Base-by-base conservation (phyloP, 2,113 vertebrate genomes). In the Cisticola juncidis region DNA sequence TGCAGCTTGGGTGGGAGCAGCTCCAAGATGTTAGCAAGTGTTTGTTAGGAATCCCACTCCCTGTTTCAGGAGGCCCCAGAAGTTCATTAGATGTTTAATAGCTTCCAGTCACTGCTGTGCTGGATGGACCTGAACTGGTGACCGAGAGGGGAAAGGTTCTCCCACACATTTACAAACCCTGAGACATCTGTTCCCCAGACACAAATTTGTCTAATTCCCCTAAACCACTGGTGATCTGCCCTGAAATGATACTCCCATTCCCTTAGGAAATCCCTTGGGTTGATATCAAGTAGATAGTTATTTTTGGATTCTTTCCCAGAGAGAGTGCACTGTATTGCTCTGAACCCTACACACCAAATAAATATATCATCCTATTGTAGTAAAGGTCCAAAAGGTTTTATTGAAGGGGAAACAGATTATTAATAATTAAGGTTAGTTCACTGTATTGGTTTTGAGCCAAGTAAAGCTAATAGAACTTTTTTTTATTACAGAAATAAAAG, bases 261-360 rank as follows among this genome's bases (percentile, higher is more conserved):
- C 92, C 94, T 84, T 81, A 96, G 96, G 94, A 96, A 93, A 77
- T 93, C 94, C 72, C 64, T 94, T 95, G 93, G 92, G 93, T 71
- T 83, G 94, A 71, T 94, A 96, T 88, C 90, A 95, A 96, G 82
- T 65, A 86, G 90, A 96, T 86, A 93, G 92, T 97, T 96, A 77
- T 94, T 95, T 94, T 94, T 94, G 94, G 92, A 92, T 31, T 88
- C 87, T 84, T 97, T 96, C 95, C 96, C 92, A 96, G 94, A 85
- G 90, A 95, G 65, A 94, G 84, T 85, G 85, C 85, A 81, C 79
- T 72, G 61, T 78, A 92, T 94, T 94, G 76, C 86, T 96, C 53
- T 89, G 81, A 96, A 91, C 91, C 74, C 54, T 92, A 36, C 87
- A n/a, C 84, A 66, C 90, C 71, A 92, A 96, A 91, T 79, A 72